Evolutionary conservation across 2,888 invertebrate species (phyloP).

Genomic region (Trissoscelio sp.): DNA sequence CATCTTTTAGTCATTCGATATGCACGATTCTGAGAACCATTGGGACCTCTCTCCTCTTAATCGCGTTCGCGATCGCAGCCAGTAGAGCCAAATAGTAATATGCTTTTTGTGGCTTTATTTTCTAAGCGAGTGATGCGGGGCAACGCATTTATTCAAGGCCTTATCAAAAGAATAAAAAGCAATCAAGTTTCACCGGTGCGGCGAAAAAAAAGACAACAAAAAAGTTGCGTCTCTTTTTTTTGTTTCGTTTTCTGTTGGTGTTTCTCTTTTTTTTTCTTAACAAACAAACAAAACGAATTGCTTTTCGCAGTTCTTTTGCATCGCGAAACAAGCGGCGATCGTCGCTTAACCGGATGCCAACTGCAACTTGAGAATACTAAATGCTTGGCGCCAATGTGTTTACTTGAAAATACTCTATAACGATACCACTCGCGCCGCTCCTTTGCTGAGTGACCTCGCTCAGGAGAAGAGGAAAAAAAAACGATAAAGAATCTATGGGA

Average conservation of each 20-base stretch:
- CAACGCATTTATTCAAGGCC: conserved; percentile 72
- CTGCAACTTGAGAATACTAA: conserved; percentile 81
- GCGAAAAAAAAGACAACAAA: conserved; percentile 60
- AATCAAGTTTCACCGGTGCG: conserved; percentile 71
- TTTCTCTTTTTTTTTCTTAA: conserved; percentile 4
- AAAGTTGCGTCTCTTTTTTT: conserved; percentile 25
- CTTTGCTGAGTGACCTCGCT: conserved; percentile 63
- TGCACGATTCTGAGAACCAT: conserved; percentile 73
- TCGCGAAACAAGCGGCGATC: conserved; percentile 71
- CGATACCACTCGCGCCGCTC: conserved; percentile 69
- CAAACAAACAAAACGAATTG: conserved; percentile 58
- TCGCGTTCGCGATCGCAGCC: conserved; percentile 72
- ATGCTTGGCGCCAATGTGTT: conserved; percentile 76
- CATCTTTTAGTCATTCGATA: conserved; percentile 70
- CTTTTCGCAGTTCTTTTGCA: conserved; percentile 64
- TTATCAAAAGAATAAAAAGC: conserved; percentile 75
- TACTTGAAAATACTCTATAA: conserved; percentile 76
- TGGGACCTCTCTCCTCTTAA: conserved; percentile 72
- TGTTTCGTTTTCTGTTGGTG: no score
- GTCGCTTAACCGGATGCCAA: conserved; percentile 81
- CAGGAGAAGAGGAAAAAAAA: conserved; percentile 42
- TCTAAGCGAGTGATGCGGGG: conserved; percentile 61
- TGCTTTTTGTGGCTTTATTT: conserved; percentile 68
- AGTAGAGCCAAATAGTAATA: conserved; percentile 67
- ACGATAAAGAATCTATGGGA: conserved; percentile 59